Conservation (phyloP, 2,797 vertebrate genomes). For the Momotus momota region DNA sequence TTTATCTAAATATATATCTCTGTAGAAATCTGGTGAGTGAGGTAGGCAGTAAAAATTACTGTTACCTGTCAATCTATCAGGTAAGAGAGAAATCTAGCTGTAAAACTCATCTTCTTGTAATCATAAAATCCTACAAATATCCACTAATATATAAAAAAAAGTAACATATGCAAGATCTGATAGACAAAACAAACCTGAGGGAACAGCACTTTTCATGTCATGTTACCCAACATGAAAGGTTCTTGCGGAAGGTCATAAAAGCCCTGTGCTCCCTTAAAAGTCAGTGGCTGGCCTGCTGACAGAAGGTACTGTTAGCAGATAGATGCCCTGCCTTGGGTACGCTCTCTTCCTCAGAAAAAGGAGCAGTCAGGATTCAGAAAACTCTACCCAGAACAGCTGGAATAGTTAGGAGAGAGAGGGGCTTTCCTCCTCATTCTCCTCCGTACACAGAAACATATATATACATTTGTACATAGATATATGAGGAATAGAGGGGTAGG, state of each 20-base stretch:
- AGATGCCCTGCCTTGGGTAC: background rate
- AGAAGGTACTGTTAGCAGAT: background rate
- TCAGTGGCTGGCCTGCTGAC: background rate
- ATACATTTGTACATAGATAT: background rate
- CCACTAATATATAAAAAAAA: background rate
- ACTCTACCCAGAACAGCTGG: background rate
- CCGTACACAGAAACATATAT: background rate
- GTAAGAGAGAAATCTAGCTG: background rate
- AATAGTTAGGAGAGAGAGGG: background rate
- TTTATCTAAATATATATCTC: background rate
- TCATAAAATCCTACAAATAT: background rate
- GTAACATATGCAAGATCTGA: background rate
- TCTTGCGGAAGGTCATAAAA: background rate
- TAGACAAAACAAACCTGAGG: background rate
- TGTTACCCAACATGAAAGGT: background rate
- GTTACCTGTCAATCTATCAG: background rate
- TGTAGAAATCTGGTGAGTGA: background rate
- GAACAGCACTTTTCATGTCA: background rate
- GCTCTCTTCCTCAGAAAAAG: background rate
- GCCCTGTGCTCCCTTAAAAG: background rate
- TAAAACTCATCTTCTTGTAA: background rate
- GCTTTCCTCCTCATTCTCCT: background rate
- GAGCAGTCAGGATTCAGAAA: background rate
- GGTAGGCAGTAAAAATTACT: background rate
- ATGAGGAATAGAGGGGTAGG: background rate